Evolutionary conservation across 92 coral and sea anemone species (phyloP), one percentile per base, ranked within the genome.

Genomic region (Micromussa lordhowensis): DNA sequence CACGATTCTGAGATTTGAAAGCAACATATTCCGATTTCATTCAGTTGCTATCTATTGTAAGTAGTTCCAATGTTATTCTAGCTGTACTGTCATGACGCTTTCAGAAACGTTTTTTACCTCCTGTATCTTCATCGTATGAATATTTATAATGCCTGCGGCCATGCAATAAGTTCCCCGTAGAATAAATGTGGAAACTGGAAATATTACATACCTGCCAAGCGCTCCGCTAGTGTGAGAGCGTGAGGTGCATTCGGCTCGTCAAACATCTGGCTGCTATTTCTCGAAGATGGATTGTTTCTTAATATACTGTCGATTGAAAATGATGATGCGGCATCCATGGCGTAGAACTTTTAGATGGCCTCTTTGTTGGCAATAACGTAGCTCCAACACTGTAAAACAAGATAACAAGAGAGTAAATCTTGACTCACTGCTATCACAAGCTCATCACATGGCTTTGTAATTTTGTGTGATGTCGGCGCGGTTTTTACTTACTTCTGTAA

Each of bases 271-370:
- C 77, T 86, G 55, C 58, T 76, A 78, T 66, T 86, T 77, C 66
- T n/a, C 22, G 89, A 84, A 64, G 89, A 86, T 66, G 82, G 77
- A 81, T 96, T 95, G 77, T 94, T 96, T 85, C 95, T 93, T 73
- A 95, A 87, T 74, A 97, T 95, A 88, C 93, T 97, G 85, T 97
- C 98, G 77, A 97, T 97, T 61, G 98, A 92, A 81, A 97, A 97
- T 53, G 99, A 92, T 35, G 89, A 86, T 32, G 77, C 82, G 31
- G 48, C 68, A 48, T 86, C 89, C 89, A 86, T 86, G 13, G 35
- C 36, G 69, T 58, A 15, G 21, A 30, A 22, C 29, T 32, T 29
- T 40, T 24, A 35, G 30, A 11, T 80, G 75, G 49, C 26, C 59
- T 82, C 5, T 55, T 19, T 36, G 29, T 24, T 54, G 73, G 73